Conservation (phyloP, 2,888 invertebrate species). For the Diarsia rubi region DNA sequence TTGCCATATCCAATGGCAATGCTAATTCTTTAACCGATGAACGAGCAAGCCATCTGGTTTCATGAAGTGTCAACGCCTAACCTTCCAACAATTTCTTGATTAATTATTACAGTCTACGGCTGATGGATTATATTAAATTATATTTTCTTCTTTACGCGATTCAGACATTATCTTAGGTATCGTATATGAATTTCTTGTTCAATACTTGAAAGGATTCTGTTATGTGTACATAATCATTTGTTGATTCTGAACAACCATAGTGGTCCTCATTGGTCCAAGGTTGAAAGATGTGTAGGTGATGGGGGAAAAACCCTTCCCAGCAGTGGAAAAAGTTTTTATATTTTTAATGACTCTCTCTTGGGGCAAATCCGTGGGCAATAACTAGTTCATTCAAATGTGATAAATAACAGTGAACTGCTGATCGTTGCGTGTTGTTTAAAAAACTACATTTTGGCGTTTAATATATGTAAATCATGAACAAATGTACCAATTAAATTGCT, state of each 20-base stretch:
- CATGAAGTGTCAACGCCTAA: neutral
- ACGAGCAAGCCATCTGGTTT: constrained; percentile 1
- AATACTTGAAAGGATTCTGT: neutral
- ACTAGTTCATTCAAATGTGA: neutral
- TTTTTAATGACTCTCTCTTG: neutral
- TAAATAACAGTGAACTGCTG: neutral
- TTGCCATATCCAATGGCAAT: neutral
- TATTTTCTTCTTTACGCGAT: neutral
- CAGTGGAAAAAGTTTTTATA: too few species aligned
- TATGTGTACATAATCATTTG: neutral
- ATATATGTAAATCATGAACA: neutral
- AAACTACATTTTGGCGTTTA: neutral
- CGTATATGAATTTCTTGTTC: neutral
- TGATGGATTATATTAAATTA: neutral
- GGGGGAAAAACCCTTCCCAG: too few species aligned
- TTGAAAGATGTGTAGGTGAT: too few species aligned
- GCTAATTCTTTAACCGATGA: neutral
- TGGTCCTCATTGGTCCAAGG: too few species aligned
- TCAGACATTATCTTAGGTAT: neutral
- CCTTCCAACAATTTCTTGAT: neutral
- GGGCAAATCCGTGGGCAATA: neutral
- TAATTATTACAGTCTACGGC: neutral
- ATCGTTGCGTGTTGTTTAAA: neutral
- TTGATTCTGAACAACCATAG: too few species aligned
- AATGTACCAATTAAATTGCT: neutral